Percentiles rank a stretch among this genome's conserved stretches.
These are phyloP conservation scores for Criorhina ranunculi DNA, from an alignment of 2,888 invertebrate species.

Conservation along the genomic window DNA sequence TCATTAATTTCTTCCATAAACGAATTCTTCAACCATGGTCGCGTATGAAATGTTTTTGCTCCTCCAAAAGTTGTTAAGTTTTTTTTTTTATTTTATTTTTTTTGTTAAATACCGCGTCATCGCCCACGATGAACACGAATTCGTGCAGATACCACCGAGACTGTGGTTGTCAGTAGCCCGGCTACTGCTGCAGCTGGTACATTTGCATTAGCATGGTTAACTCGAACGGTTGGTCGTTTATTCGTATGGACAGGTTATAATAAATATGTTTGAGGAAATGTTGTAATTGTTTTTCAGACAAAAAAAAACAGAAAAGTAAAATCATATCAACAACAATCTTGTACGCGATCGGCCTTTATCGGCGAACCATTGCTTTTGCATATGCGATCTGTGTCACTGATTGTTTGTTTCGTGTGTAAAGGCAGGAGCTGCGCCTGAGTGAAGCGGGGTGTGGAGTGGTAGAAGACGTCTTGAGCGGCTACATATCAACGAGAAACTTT, in stretches of 20 bases:
- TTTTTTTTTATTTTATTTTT: constrained; percentile 32
- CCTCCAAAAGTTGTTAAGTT: constrained; percentile 66
- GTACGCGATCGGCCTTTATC: constrained; percentile 74
- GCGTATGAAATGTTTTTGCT: constrained; percentile 66
- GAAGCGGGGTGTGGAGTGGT: neutral
- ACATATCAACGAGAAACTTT: constrained; percentile 33
- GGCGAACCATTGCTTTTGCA: constrained; percentile 70
- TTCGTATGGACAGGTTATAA: constrained; percentile 73
- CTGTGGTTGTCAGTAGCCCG: constrained; percentile 60
- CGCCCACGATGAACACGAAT: constrained; percentile 77
- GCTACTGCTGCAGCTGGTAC: constrained; percentile 53
- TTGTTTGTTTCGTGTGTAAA: constrained; percentile 45
- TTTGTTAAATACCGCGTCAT: constrained; percentile 66
- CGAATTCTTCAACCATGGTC: constrained; percentile 36
- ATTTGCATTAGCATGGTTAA: constrained; percentile 65
- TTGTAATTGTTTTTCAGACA: constrained; percentile 72
- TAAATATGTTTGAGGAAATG: constrained; percentile 77
- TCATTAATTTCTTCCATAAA: constrained; percentile 45
- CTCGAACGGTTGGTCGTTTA: constrained; percentile 50
- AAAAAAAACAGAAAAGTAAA: constrained; percentile 29
- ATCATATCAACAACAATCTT: constrained; percentile 74
- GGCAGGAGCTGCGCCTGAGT: constrained; percentile 19
- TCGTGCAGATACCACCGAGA: constrained; percentile 73
- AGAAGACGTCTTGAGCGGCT: constrained; percentile 36
- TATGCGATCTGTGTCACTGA: constrained; percentile 75